These are phyloP conservation scores for Actinernus sp. DNA, from an alignment of 92 coral and sea anemone genomes.

Conservation along the genomic window DNA sequence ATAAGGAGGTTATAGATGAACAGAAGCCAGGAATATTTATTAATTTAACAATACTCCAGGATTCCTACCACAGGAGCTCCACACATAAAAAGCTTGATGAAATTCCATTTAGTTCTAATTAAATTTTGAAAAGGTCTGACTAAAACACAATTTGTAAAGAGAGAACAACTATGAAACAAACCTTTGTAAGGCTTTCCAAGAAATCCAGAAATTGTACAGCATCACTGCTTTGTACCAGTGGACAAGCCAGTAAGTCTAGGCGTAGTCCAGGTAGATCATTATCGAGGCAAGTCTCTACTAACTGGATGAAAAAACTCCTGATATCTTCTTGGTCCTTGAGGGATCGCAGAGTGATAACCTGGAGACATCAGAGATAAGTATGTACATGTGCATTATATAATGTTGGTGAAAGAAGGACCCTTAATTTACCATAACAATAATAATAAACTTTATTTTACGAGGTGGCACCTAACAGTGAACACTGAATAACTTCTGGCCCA, in stretches of 20 bases:
- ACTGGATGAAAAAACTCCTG: slow-evolving; percentile 77
- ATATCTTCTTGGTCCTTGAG: slow-evolving; percentile 88
- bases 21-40: not conserved
- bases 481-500: too few species aligned
- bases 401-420: not conserved
- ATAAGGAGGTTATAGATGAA: not conserved
- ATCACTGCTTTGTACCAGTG: slow-evolving; percentile 81
- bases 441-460: too few species aligned
- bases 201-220: slow-evolving; percentile 74
- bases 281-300: slow-evolving; percentile 83
- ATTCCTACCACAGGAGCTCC: too few species aligned
- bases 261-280: slow-evolving; percentile 75
- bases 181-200: slow-evolving; percentile 74
- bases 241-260: slow-evolving; percentile 92
- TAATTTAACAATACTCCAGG: not conserved
- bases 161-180: slow-evolving; percentile 7
- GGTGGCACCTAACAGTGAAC: too few species aligned
- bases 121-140: too few species aligned
- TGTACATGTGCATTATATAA: not conserved
- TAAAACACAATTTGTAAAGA: too few species aligned
- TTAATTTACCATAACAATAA: not conserved
- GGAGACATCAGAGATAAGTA: not conserved
- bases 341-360: slow-evolving; percentile 83
- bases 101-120: too few species aligned
- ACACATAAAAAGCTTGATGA: too few species aligned